phyloP scores from a whole-genome alignment of 2,888 invertebrate genomes.

The Drosophila antonietae region DNA sequence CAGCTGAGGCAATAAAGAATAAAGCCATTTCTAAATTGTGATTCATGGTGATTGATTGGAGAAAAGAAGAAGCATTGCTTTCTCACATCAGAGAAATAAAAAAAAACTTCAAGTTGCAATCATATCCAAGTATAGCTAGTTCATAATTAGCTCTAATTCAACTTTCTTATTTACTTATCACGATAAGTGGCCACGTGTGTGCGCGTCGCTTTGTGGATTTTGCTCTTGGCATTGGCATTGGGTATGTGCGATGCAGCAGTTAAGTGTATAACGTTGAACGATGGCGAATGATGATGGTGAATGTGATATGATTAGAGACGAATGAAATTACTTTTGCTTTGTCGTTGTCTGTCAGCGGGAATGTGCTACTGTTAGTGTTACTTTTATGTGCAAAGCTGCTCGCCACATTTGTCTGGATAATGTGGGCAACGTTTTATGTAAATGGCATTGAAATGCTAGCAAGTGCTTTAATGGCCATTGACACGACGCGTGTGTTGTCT shows the following conservation, averaged over 20 bases:
- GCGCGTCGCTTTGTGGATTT: background rate
- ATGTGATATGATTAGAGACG: constrained; percentile 68
- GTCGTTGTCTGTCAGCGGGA: constrained; percentile 29
- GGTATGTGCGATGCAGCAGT: constrained; percentile 34
- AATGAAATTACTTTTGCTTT: constrained; percentile 60
- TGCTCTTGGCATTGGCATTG: constrained; percentile 29
- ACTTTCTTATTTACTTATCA: too few relatives aligned
- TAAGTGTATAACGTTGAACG: constrained; percentile 11
- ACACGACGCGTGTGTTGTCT: constrained; percentile 48
- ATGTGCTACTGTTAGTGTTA: constrained; percentile 21
- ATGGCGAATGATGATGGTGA: constrained; percentile 26
- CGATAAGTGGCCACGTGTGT: too few relatives aligned
- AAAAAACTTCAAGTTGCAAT: too few relatives aligned
- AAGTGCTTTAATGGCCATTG: constrained; percentile 43
- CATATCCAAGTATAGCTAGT: too few relatives aligned
- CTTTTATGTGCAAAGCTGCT: constrained; percentile 4
- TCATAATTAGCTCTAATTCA: too few relatives aligned
- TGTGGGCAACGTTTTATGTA: constrained; percentile 54
- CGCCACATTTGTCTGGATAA: constrained; percentile 22
- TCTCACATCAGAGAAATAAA: too few relatives aligned
- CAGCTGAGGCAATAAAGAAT: too few relatives aligned
- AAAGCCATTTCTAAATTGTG: too few relatives aligned
- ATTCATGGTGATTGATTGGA: too few relatives aligned
- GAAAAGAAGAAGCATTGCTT: too few relatives aligned
- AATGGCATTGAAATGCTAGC: constrained; percentile 40